These are phyloP conservation scores for Sinocyclocheilus anophthalmus DNA, from an alignment of 2,113 vertebrate species.

Conservation along the genomic window DNA sequence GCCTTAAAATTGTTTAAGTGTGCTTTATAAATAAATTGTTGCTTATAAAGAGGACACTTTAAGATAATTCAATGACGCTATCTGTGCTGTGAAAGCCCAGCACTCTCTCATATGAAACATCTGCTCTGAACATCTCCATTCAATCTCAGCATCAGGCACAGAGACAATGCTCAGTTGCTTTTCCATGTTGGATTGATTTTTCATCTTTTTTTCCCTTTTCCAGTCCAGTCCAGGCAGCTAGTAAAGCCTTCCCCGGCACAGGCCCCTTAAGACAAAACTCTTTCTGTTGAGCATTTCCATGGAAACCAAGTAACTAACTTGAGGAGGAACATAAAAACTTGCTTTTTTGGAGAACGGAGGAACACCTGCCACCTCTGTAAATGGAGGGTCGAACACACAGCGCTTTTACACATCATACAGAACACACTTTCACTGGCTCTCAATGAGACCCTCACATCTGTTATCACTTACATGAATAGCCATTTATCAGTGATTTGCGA, in stretches of 20 bases:
- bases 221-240: slow-evolving; percentile 58
- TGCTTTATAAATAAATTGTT: not conserved
- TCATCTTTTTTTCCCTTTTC: slow-evolving; percentile 57
- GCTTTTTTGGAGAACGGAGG: slow-evolving; percentile 76
- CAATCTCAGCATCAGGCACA: slow-evolving; percentile 40
- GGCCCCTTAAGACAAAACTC: slow-evolving; percentile 81
- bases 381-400: slow-evolving; percentile 59
- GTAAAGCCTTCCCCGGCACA: slow-evolving; percentile 71
- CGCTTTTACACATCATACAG: slow-evolving; percentile 55
- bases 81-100: slow-evolving; percentile 14
- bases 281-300: slow-evolving; percentile 81
- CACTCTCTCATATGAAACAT: slow-evolving; percentile 46
- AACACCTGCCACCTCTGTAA: slow-evolving; percentile 79
- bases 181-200: slow-evolving; percentile 66
- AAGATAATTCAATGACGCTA: not conserved
- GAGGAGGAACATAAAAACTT: slow-evolving; percentile 81
- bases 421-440: slow-evolving; percentile 50
- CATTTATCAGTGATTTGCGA: slow-evolving; percentile 52
- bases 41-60: not conserved
- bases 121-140: slow-evolving; percentile 46
- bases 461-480: slow-evolving; percentile 52
- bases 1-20: no score
- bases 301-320: slow-evolving; percentile 80
- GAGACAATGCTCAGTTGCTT: slow-evolving; percentile 69
- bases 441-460: slow-evolving; percentile 56